Evolutionary conservation across 2,113 vertebrate genomes (phyloP), one percentile per base, ranked within the genome.

Genomic region (Larimichthys crocea): DNA sequence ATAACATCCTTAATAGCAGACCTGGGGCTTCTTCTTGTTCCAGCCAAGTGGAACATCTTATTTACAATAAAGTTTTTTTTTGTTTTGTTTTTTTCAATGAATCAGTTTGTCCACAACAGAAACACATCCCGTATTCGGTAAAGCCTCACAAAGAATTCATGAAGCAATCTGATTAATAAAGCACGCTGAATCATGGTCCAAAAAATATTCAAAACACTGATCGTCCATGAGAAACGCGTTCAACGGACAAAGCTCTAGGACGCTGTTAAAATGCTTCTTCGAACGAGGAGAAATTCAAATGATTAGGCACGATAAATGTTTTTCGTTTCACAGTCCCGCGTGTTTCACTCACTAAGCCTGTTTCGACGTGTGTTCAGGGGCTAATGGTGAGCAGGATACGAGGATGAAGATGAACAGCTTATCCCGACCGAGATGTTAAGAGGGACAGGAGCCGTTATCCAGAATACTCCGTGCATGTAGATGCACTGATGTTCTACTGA

Each of bases 241-340:
- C 83, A 68, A 76, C 85, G 74, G 66, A 76, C 84, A 74, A 85
- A 91, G 76, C 76, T 80, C 79, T 52, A 76, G 44, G 64, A 80
- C 79, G 74, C 76, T 76, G 73, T 66, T 69, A 76, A 89, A 92
- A 92, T 77, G 89, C 87, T 85, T 57, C 76, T 66, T 72, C 75
- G 49, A 29, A 73, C 48, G 56, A 86, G 74, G 66, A 24, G 24
- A 84, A 82, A 87, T 81, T 84, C 68, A 86, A 90, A 92, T 71
- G 76, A 88, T 84, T 82, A 93, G 92, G 93, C 93, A 94, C 93
- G 73, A 89, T 88, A 91, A 80, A 82, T 74, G 64, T 70, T 73
- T 55, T 71, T 80, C 24, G 74, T 85, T 65, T 88, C 84, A 80
- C 84, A 79, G 80, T 75, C 87, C 86, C 82, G 80, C 84, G 0